A percentile compares a stretch with the other conserved stretches of the same genome.
Evolutionary conservation across 2,888 invertebrate species (phyloP).

Genomic region (Camponotus fellah): DNA sequence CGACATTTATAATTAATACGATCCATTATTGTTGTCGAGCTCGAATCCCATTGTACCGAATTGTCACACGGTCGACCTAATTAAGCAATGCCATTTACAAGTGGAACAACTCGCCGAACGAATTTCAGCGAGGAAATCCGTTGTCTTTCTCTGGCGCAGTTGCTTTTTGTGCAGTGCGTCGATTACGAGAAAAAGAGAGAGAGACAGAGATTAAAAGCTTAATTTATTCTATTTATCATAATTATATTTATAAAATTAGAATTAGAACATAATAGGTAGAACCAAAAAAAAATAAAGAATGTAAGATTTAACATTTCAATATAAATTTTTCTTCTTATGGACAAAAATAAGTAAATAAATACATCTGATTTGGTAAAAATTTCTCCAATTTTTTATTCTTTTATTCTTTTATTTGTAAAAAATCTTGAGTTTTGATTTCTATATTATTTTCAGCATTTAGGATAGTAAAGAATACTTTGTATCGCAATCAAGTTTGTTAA

Average conservation of each 20-base stretch:
- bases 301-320: constrained; percentile 4
- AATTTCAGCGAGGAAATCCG: constrained; percentile 48
- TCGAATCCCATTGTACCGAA: constrained; percentile 65
- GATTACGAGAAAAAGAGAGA: background rate
- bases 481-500: constrained; percentile 2
- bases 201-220: background rate
- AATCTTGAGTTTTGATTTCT: background rate
- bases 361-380: background rate
- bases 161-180: constrained; percentile 10
- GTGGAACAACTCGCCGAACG: constrained; percentile 60
- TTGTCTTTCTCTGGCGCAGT: background rate
- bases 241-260: constrained; percentile 15
- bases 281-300: background rate
- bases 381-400: constrained; percentile 3
- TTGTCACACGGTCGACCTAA: constrained; percentile 74
- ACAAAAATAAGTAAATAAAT: background rate
- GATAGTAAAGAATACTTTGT: constrained; percentile 9
- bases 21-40: constrained; percentile 70
- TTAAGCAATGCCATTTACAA: constrained; percentile 74
- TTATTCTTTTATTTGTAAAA: background rate
- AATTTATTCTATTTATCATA: constrained; percentile 27
- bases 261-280: background rate
- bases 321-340: background rate
- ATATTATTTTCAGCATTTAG: background rate
- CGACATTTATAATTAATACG: constrained; percentile 73